Percentiles rank a stretch among this genome's conserved stretches.
These are phyloP conservation scores for Leptinotarsa rubiginosa DNA, from an alignment of 2,888 invertebrate species.

Conservation along the genomic window DNA sequence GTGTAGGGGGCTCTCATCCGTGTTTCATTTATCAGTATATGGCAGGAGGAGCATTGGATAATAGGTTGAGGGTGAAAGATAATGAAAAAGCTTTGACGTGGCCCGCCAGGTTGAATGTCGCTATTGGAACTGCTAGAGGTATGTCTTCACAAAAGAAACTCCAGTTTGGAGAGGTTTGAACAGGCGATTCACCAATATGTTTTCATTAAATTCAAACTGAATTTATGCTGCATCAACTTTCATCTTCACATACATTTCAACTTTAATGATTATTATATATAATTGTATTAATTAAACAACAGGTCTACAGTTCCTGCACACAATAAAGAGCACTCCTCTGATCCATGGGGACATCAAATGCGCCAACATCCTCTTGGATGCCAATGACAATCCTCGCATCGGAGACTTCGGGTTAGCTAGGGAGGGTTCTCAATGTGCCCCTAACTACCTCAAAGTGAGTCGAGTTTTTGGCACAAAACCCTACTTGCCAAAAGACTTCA, in stretches of 20 bases:
- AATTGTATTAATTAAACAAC: no score
- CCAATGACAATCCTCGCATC: slow-evolving; percentile 88
- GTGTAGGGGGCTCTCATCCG: slow-evolving; percentile 73
- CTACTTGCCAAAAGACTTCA: slow-evolving; percentile 92
- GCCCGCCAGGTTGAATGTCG: slow-evolving; percentile 82
- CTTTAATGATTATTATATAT: no score
- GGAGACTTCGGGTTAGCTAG: slow-evolving; percentile 96
- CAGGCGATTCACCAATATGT: no score
- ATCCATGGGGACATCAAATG: slow-evolving; percentile 98
- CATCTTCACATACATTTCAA: no score
- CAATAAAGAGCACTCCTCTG: slow-evolving; percentile 75
- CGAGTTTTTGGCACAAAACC: slow-evolving; percentile 93
- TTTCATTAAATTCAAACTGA: no score
- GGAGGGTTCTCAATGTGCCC: slow-evolving; percentile 76
- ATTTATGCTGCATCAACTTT: no score
- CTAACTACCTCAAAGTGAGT: slow-evolving; percentile 76
- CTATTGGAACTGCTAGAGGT: slow-evolving; percentile 76
- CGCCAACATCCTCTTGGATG: slow-evolving; percentile 93
- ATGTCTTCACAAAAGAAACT: background rate
- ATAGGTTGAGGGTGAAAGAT: slow-evolving; percentile 73
- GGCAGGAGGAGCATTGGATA: slow-evolving; percentile 92
- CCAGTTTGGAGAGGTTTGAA: no score
- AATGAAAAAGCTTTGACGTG: slow-evolving; percentile 71
- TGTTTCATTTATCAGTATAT: slow-evolving; percentile 95
- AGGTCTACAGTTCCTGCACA: slow-evolving; percentile 89